phyloP scores from a whole-genome alignment of 2,113 vertebrate species.

The Ahaetulla prasina region DNA sequence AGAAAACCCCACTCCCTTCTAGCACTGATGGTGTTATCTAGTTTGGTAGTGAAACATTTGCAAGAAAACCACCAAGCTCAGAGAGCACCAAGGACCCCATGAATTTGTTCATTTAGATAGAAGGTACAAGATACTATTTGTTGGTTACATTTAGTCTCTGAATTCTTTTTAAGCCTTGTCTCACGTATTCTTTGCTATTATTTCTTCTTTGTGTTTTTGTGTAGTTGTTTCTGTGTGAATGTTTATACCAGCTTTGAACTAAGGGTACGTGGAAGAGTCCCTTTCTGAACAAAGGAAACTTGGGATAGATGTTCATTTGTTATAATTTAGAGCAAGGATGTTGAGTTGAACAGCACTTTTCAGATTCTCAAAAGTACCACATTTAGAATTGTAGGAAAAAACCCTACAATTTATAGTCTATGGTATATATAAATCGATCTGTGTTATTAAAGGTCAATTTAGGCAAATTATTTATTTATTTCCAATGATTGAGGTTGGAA shows the following conservation, averaged over 20 bases:
- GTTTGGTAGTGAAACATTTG: not conserved
- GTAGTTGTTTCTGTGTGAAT: not conserved
- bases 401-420: not conserved
- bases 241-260: not conserved
- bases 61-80: not conserved
- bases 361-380: not conserved
- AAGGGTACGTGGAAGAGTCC: not conserved
- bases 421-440: not conserved
- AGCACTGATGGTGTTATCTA: not conserved
- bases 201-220: not conserved
- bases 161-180: not conserved
- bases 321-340: not conserved
- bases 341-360: not conserved
- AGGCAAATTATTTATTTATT: not conserved
- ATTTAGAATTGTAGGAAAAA: not conserved
- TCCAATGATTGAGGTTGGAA: not conserved
- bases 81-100: not conserved
- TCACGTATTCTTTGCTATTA: not conserved
- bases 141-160: not conserved
- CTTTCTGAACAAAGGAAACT: not conserved
- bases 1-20: not conserved
- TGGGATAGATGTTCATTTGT: not conserved
- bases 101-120: not conserved
- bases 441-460: not conserved
- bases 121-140: not conserved